Conservation (phyloP, 1,140 invertebrate genomes). For the Dufourea novaeangliae region DNA sequence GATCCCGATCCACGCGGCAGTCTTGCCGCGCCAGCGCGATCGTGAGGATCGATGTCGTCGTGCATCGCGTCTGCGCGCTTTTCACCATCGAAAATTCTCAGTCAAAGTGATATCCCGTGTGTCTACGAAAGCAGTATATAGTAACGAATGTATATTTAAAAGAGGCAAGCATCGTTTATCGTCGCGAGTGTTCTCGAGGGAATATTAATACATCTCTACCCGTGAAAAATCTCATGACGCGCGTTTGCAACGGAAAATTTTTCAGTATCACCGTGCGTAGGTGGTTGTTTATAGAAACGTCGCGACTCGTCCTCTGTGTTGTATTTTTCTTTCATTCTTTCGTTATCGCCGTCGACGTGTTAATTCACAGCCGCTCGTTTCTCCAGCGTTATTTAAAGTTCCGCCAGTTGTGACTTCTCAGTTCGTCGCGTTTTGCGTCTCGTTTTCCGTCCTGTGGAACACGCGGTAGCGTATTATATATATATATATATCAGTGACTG, state of each 20-base stretch:
- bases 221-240: too few relatives aligned
- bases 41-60: constrained; percentile 63
- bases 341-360: too few relatives aligned
- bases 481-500: constrained; percentile 28
- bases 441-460: constrained; percentile 38
- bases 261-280: not conserved
- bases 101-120: not conserved
- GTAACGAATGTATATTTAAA: constrained; percentile 15
- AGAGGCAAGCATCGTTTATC: not conserved
- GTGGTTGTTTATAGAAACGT: constrained; percentile 9
- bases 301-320: not conserved
- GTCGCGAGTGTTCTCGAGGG: not conserved
- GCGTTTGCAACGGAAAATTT: not conserved
- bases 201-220: not conserved
- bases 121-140: not conserved
- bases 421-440: constrained; percentile 17
- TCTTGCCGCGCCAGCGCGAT: constrained; percentile 68
- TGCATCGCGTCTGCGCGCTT: constrained; percentile 1
- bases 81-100: not conserved
- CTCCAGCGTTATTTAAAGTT: not conserved
- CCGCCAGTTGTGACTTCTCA: not conserved
- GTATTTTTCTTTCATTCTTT: not conserved
- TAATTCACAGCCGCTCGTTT: too few relatives aligned
- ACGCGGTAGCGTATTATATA: too few relatives aligned
- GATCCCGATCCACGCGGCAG: constrained; percentile 69